Base-by-base conservation (phyloP, 2,113 vertebrate genomes). In the Anarrhichthys ocellatus region DNA sequence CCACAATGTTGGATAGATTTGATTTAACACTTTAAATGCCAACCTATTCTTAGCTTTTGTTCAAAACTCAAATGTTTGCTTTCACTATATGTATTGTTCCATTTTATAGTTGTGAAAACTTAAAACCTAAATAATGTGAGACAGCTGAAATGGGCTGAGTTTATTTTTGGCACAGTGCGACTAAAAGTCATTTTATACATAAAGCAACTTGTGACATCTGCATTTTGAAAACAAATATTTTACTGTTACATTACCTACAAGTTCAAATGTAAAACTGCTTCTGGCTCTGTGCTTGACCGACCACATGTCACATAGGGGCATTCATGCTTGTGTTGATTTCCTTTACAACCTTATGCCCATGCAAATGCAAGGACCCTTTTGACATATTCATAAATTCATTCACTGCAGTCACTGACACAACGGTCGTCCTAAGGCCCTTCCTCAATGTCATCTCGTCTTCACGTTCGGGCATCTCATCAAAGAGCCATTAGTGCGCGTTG, bases 381-480 rank as follows among this genome's bases (percentile, higher is more conserved):
- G 13, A 58, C 78, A 54, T n/a, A 59, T 89, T 74, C 44, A 88
- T 76, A 73, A 89, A 88, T 81, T 72, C 78, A 74, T 62, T 77
- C 40, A 73, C n/a, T 38, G 34, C 61, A 22, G 71, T 24, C n/a
- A 52, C 61, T 14, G 29, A 27, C 56, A 20, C 40, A 14, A 9
- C 38, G 22, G 9, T 11, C 61, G n/a, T 71, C 38, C 73, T 64
- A 71, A 68, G 80, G 84, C 56, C 52, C 69, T 70, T 79, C 46
- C 58, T 83, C 87, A 86, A 67, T 87, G 88, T 89, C 83, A 54
- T 59, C 44, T 59, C 6, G 20, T 84, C 73, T 75, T 86, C 87
- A 90, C 59, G 81, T 84, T 84, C 82, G 81, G 82, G 56, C 64
- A 64, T 70, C 85, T 85, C 75, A 75, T 89, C 83, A 86, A 77